Evolutionary conservation across 1,140 invertebrate species (phyloP), one percentile per base, ranked within the genome.

Genomic region (Spodoptera litura): DNA sequence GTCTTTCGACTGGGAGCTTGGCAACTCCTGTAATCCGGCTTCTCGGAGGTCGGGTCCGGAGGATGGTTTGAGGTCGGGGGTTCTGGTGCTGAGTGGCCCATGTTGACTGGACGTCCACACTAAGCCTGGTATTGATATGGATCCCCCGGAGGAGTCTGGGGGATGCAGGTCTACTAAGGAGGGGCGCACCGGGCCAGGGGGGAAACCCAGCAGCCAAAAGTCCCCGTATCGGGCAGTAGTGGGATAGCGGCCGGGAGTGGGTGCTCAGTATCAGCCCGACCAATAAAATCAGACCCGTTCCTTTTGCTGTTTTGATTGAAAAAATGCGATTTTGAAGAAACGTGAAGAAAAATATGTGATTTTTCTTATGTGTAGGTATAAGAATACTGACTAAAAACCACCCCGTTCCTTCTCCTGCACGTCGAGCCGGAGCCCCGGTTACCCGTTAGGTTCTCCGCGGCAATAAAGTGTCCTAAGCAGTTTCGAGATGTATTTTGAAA

Each of bases 171-270:
- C 97, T 95, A 96, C 96, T 96, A 97, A 99, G 96, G 98, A 98
- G 97, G 96, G 97, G 97, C 96, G 98, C 95, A 99, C 96, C 97
- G 98, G 98, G 98, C 97, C 98, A 99, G 98, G 97, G 97, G 97
- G 97, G 98, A 97, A 98, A 98, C 89, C 87, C 85, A 91, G 88
- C 88, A 91, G 88, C 87, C 87, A 91, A 91, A 92, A 98, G 97
- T 97, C 97, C 96, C 97, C 98, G 97, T 97, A 97, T 97, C 95
- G 97, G 95, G 97, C 97, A 98, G 98, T 98, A 98, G 98, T 98
- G 98, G 98, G 98, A 98, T 98, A 96, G 98, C 98, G 97, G 96
- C 97, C 96, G 97, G 97, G 98, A 99, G 98, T 98, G 97, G 96
- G 96, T 95, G 95, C 96, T 95, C 95, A 95, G 95, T 95, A 95